Conservation (phyloP, 1,140 invertebrate species). For the Manduca sexta region DNA sequence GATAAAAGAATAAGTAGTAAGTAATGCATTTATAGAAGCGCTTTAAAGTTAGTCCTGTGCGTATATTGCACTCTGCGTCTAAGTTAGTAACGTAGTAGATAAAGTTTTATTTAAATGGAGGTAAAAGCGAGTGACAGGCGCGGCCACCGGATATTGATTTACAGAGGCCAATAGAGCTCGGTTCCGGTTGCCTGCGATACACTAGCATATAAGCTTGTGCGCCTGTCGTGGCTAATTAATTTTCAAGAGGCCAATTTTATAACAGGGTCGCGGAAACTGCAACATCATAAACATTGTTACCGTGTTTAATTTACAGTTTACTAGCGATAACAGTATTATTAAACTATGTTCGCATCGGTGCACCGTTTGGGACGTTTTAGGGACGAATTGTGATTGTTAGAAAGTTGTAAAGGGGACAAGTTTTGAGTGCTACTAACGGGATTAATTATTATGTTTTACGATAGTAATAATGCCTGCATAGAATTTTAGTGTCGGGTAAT, state of each 20-base stretch:
- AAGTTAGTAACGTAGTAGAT: conserved; percentile 36
- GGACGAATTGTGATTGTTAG: not conserved
- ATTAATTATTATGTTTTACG: no score
- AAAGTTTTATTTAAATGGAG: conserved; percentile 47
- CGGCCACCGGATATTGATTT: conserved; percentile 66
- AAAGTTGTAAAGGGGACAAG: no score
- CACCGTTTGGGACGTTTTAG: not conserved
- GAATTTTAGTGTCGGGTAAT: no score
- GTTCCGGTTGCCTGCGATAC: conserved; percentile 51
- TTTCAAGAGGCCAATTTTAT: conserved; percentile 32
- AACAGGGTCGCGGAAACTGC: not conserved
- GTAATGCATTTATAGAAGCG: not conserved
- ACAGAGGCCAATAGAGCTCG: conserved; percentile 46
- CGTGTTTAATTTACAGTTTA: no score
- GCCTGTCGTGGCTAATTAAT: conserved; percentile 50
- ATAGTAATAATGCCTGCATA: no score
- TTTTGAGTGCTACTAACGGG: no score
- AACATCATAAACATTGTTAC: no score
- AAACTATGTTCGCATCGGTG: not conserved
- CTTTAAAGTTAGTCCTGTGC: not conserved
- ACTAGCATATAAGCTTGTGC: conserved; percentile 50
- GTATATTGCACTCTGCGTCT: conserved; percentile 5
- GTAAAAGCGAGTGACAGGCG: conserved; percentile 35
- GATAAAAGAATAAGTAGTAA: conserved; percentile 1
- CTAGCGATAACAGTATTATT: conserved; percentile 2